phyloP scores from a whole-genome alignment of 2,888 invertebrate species.

The Oscheius sp. region DNA sequence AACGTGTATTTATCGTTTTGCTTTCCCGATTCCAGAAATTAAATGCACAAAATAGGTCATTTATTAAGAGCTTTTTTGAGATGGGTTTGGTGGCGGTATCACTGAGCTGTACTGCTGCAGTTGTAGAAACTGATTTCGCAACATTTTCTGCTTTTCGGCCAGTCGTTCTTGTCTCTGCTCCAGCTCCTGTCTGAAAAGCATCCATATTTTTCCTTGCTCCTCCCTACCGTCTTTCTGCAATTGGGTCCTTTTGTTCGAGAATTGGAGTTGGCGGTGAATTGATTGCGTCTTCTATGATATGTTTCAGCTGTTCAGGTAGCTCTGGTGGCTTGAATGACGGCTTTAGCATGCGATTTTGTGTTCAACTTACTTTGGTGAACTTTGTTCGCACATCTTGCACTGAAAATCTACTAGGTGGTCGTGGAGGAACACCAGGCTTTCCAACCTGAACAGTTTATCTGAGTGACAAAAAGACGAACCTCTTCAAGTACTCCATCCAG shows the following conservation, averaged over 20 bases:
- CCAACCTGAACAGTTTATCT: slow-evolving; percentile 1
- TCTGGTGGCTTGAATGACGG: slow-evolving; percentile 43
- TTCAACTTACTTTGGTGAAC: slow-evolving; percentile 38
- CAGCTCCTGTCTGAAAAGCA: slow-evolving; percentile 48
- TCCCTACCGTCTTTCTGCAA: slow-evolving; percentile 39
- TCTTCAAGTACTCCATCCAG: slow-evolving; percentile 41
- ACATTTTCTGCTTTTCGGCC: slow-evolving; percentile 64
- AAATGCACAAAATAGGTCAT: no score
- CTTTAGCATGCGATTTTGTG: not conserved
- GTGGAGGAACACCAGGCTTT: slow-evolving; percentile 48
- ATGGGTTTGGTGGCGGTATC: no score
- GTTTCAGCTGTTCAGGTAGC: slow-evolving; percentile 50
- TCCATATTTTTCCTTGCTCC: not conserved
- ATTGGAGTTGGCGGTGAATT: slow-evolving; percentile 45
- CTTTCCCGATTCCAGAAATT: no score
- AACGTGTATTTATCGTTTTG: not conserved
- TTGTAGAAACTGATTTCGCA: slow-evolving; percentile 61
- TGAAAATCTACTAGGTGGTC: slow-evolving; percentile 60
- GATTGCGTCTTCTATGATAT: slow-evolving; percentile 52
- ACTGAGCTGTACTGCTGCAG: slow-evolving; percentile 51
- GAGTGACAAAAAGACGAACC: slow-evolving; percentile 1
- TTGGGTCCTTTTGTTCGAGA: slow-evolving; percentile 34
- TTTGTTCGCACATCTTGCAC: slow-evolving; percentile 59
- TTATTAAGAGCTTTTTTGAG: no score
- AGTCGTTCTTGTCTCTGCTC: slow-evolving; percentile 60